These are phyloP conservation scores for Nomada flava DNA, from an alignment of 2,888 invertebrate species.

Conservation along the genomic window DNA sequence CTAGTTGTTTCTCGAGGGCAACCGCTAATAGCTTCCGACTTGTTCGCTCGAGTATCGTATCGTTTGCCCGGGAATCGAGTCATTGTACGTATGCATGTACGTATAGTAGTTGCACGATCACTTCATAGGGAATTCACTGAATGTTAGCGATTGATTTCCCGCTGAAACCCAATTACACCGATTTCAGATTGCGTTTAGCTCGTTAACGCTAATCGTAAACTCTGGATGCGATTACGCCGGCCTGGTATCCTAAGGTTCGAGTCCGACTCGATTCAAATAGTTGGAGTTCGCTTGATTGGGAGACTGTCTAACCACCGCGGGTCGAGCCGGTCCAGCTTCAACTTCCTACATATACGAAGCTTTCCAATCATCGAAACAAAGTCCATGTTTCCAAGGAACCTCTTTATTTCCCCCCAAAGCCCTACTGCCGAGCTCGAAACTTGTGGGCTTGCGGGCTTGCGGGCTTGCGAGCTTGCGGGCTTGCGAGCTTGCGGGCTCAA, in stretches of 20 bases:
- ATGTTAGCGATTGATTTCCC: not conserved
- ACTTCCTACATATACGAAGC: not conserved
- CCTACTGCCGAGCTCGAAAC: not conserved
- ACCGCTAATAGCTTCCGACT: slow-evolving; percentile 21
- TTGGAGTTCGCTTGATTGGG: not conserved
- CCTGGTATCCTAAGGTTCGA: not conserved
- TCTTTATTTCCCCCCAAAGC: not conserved
- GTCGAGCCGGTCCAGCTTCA: not conserved
- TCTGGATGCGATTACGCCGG: not conserved
- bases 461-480: not conserved
- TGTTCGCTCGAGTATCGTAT: not conserved
- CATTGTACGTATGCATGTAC: not conserved
- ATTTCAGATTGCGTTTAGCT: not conserved
- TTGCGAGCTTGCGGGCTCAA: not conserved
- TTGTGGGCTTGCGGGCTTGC: not conserved
- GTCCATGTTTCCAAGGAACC: not conserved
- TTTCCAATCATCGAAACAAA: slow-evolving; percentile 11
- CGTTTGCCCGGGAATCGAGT: not conserved
- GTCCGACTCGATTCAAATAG: not conserved
- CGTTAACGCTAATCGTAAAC: slow-evolving; percentile 1
- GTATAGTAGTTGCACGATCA: not conserved
- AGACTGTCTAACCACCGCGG: not conserved
- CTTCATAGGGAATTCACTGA: not conserved
- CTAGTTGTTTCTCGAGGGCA: slow-evolving; percentile 16
- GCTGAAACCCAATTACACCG: not conserved